These are phyloP conservation scores for Mnemiopsis leidyi DNA, from an alignment of 37 sponge, comb jelly and placozoan genomes.

Conservation along the genomic window DNA sequence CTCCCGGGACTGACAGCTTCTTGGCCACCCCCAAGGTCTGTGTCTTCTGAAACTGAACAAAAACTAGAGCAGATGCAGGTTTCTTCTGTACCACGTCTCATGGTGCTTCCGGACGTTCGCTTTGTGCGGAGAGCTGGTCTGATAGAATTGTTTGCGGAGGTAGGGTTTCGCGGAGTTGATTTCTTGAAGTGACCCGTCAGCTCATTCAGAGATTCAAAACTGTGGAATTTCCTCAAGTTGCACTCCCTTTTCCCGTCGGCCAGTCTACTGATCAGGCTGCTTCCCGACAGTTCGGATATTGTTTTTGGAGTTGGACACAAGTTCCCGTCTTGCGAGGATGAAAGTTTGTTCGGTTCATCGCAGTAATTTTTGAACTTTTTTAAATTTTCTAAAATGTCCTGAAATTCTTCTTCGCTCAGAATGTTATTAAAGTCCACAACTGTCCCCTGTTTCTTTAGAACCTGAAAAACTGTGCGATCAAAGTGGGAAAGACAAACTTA, in stretches of 20 bases:
- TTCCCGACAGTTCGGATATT: background rate
- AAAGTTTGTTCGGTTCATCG: background rate
- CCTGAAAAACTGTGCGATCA: no score
- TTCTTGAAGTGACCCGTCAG: background rate
- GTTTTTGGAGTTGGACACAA: background rate
- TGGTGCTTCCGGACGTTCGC: background rate
- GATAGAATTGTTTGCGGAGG: background rate
- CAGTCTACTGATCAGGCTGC: background rate
- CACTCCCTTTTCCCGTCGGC: background rate
- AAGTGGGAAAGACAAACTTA: no score
- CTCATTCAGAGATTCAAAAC: conserved; percentile 20
- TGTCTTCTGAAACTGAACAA: background rate
- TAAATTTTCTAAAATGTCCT: conserved; percentile 1
- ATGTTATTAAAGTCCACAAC: background rate
- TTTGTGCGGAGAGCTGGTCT: background rate
- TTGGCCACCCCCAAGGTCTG: background rate
- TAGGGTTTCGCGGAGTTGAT: background rate
- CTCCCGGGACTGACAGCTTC: background rate
- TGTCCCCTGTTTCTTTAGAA: conserved; percentile 30
- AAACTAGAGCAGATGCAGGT: background rate
- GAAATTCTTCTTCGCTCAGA: conserved; percentile 5
- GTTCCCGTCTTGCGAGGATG: background rate
- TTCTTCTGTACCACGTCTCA: background rate
- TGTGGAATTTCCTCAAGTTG: conserved; percentile 9
- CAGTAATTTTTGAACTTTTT: conserved; percentile 30